phyloP scores from a whole-genome alignment of 2,113 vertebrate species.

The Amphilophus citrinellus region DNA sequence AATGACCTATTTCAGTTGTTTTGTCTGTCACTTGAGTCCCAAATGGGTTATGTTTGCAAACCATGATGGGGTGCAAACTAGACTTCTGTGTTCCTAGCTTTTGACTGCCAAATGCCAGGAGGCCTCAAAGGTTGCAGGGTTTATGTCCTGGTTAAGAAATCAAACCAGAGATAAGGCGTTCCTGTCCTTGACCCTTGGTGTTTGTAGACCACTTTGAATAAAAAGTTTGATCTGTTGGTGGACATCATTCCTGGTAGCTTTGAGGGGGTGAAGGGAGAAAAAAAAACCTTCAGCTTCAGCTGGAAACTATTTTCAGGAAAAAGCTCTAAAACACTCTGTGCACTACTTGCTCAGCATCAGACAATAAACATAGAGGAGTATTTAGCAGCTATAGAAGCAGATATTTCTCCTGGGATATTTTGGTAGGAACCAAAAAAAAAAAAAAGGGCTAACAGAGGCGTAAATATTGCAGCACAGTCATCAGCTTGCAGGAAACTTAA shows the following conservation, averaged over 20 bases:
- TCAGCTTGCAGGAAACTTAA: neutral
- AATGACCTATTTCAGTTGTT: neutral
- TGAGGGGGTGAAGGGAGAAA: neutral
- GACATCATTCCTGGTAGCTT: neutral
- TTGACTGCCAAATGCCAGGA: neutral
- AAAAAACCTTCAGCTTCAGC: neutral
- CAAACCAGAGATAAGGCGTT: neutral
- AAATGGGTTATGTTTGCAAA: neutral
- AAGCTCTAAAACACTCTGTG: neutral
- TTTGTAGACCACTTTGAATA: neutral
- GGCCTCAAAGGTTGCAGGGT: neutral
- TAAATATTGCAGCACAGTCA: neutral
- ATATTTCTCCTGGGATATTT: neutral
- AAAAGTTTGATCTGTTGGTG: neutral
- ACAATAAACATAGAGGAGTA: neutral
- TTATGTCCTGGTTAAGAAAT: neutral
- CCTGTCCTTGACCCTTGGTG: neutral
- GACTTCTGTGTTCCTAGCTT: neutral
- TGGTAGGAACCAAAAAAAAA: neutral
- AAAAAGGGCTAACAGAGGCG: neutral
- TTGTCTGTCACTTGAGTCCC: neutral
- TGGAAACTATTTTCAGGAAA: neutral
- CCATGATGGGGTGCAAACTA: neutral
- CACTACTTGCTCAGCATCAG: neutral
- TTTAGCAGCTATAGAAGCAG: neutral